These are phyloP conservation scores for Fregetta grallaria DNA, from an alignment of 2,113 vertebrate species.

Conservation along the genomic window DNA sequence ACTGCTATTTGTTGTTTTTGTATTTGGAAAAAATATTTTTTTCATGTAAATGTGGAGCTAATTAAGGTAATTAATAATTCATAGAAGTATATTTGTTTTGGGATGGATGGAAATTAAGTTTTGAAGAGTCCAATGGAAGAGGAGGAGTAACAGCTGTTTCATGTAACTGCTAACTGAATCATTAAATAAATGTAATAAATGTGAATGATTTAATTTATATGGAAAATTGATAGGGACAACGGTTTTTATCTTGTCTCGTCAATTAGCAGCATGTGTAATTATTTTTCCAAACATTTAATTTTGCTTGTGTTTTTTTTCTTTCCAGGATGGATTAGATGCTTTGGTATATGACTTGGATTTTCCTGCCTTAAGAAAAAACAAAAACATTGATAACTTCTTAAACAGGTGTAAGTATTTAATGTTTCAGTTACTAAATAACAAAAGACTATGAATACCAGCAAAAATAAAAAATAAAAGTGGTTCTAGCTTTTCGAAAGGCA, in stretches of 20 bases:
- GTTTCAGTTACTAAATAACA: neutral
- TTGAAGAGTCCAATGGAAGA: neutral
- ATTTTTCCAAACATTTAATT: constrained; percentile 11
- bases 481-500: neutral
- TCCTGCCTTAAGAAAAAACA: constrained; percentile 98
- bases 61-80: neutral
- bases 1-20: neutral
- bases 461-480: neutral
- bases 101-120: neutral
- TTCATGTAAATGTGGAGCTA: neutral
- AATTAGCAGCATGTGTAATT: neutral
- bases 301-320: neutral
- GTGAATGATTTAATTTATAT: neutral
- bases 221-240: neutral
- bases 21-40: neutral
- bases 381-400: constrained; percentile 99
- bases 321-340: constrained; percentile 95
- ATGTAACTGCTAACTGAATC: neutral
- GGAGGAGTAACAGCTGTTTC: neutral
- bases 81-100: neutral
- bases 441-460: neutral
- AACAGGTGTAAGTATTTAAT: constrained; percentile 95
- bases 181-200: neutral
- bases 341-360: constrained; percentile 99
- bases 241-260: neutral